Conservation (phyloP, 2,888 invertebrate species). For the Torymus texanus region DNA sequence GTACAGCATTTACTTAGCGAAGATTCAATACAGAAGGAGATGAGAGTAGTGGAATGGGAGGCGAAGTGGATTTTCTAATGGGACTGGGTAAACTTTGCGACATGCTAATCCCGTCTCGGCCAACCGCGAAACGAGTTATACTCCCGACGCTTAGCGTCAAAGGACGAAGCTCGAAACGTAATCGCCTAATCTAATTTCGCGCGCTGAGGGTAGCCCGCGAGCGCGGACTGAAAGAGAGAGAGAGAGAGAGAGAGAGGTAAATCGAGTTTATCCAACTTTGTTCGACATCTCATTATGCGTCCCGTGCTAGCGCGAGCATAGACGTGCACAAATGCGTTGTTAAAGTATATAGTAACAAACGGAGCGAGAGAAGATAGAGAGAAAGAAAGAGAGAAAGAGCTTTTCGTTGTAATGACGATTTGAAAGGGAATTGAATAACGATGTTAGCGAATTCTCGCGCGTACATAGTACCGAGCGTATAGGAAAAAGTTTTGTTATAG, state of each 20-base stretch:
- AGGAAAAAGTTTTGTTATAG: too few relatives aligned
- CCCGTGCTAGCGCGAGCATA: too few relatives aligned
- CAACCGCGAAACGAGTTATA: constrained; percentile 41
- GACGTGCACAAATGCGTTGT: constrained; percentile 17
- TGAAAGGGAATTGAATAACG: background rate
- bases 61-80: constrained; percentile 4
- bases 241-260: constrained; percentile 7
- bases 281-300: constrained; percentile 45
- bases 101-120: constrained; percentile 33
- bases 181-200: constrained; percentile 52
- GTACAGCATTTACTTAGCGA: constrained; percentile 24
- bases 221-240: too few relatives aligned
- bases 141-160: constrained; percentile 37
- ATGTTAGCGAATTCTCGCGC: background rate
- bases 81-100: constrained; percentile 27
- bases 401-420: constrained; percentile 23
- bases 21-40: constrained; percentile 31
- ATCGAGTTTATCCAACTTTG: constrained; percentile 50
- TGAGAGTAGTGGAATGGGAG: background rate
- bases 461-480: too few relatives aligned
- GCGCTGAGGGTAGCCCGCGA: background rate
- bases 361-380: too few relatives aligned
- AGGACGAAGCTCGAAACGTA: constrained; percentile 41
- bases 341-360: constrained; percentile 28
- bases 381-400: background rate